These are phyloP conservation scores for Pempheris klunzingeri DNA, from an alignment of 2,797 vertebrate genomes.

Conservation along the genomic window DNA sequence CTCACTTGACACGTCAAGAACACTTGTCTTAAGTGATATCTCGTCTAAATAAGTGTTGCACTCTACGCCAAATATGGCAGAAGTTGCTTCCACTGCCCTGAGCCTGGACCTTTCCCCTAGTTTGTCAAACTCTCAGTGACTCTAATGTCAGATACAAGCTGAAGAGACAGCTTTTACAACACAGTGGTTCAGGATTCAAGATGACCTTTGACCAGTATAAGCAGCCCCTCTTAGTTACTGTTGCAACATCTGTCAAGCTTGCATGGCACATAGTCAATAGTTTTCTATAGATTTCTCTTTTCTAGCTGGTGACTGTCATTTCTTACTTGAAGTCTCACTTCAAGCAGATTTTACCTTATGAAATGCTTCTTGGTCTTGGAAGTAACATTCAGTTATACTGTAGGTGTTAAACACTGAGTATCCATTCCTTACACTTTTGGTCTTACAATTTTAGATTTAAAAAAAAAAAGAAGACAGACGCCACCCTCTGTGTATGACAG, in stretches of 20 bases:
- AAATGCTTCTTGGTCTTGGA: too few species aligned
- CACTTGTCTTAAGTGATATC: constrained; percentile 22
- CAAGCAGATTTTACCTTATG: too few species aligned
- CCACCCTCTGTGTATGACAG: background rate
- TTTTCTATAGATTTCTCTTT: background rate
- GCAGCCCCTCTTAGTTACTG: too few species aligned
- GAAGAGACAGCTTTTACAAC: background rate
- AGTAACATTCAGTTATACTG: too few species aligned
- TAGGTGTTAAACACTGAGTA: too few species aligned
- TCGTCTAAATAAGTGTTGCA: background rate
- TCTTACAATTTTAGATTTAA: background rate
- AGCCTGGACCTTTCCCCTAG: constrained; percentile 24
- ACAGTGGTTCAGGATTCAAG: background rate
- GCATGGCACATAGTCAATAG: too few species aligned
- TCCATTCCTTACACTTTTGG: background rate
- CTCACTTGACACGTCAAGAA: constrained; percentile 37
- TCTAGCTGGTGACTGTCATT: background rate
- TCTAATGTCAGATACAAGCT: background rate
- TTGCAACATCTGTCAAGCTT: too few species aligned
- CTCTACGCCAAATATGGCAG: constrained; percentile 20
- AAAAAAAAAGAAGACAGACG: too few species aligned
- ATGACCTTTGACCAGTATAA: too few species aligned
- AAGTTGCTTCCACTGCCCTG: background rate
- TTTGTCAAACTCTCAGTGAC: constrained; percentile 18
- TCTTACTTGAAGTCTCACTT: too few species aligned